Evolutionary conservation across 2,797 vertebrate genomes (phyloP), one percentile per base, ranked within the genome.

Genomic region (Mallotus villosus): DNA sequence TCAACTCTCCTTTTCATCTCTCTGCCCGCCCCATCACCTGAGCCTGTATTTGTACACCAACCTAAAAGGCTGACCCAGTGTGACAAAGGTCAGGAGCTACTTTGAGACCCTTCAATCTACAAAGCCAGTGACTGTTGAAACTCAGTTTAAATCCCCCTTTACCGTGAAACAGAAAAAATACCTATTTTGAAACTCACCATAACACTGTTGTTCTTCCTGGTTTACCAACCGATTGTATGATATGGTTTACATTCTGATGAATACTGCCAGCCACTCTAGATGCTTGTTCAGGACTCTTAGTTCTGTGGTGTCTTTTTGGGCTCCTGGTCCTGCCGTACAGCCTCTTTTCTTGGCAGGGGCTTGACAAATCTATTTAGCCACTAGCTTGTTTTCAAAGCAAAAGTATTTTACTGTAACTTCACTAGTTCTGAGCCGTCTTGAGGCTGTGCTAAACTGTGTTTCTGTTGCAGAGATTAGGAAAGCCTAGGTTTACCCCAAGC

Each of bases 1-100:
- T 91, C 86, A 85, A 76, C 72, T 85, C 71, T 81, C 82, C 86
- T 88, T 89, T 91, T 89, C 81, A 91, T 88, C 81, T 83, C 73
- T 82, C 73, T 82, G 77, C 77, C 81, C 37, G 8, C 37, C 37
- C 37, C 65, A 83, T 75, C 24, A 32, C 81, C 82, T 82, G 75
- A 74, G 78, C 76, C 77, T 73, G 74, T 65, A 41, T 41, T n/a
- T 53, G 51, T 53, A 53, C 3, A 7, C 51, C 17, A 53, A 53
- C 51, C 84, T 81, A 68, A 85, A 86, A 87, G 78, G 78, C 74
- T 82, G 83, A 87, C 87, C 88, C 81, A 81, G 73, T 83, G 70
- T 81, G 74, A 69, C 78, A 88, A 86, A 87, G 86, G 85, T 89
- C 85, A 74, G 21, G 12, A 34, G 19, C 63, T 24, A 21, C 71